Evolutionary conservation across 2,113 vertebrate species (phyloP).

Genomic region (Falco punctatus): DNA sequence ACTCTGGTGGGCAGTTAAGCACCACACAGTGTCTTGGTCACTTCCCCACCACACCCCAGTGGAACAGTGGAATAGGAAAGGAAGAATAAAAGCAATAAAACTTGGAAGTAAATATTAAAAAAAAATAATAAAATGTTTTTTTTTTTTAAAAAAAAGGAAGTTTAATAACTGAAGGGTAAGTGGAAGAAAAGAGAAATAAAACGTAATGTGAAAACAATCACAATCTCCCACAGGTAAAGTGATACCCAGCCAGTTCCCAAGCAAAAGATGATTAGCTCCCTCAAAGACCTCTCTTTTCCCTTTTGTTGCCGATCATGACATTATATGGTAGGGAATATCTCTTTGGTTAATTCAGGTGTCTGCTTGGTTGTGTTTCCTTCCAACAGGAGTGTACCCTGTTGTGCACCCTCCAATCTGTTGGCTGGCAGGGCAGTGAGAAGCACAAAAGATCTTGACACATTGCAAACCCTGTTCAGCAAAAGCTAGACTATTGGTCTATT

Average conservation of each 20-base stretch:
- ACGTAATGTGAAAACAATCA: not conserved
- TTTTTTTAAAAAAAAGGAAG: too few relatives aligned
- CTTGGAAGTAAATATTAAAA: not conserved
- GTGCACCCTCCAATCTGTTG: not conserved
- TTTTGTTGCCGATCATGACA: not conserved
- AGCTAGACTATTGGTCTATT: fast-evolving
- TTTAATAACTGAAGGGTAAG: not conserved
- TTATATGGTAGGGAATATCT: not conserved
- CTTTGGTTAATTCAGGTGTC: not conserved
- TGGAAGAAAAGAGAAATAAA: not conserved
- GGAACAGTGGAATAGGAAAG: not conserved
- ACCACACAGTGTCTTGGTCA: fast-evolving
- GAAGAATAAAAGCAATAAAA: not conserved
- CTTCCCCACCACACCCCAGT: fast-evolving
- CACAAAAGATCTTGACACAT: not conserved
- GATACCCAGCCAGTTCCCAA: not conserved
- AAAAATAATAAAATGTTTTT: too few relatives aligned
- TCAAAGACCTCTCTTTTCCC: not conserved
- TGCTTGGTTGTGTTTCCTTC: not conserved
- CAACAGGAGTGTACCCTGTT: not conserved
- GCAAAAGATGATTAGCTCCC: not conserved
- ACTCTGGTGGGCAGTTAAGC: not conserved
- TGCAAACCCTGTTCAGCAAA: not conserved
- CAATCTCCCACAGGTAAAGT: fast-evolving
- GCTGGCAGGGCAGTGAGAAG: not conserved